These are phyloP conservation scores for Leguminivora glycinivorella DNA, from an alignment of 1,140 invertebrate species.

Conservation along the genomic window DNA sequence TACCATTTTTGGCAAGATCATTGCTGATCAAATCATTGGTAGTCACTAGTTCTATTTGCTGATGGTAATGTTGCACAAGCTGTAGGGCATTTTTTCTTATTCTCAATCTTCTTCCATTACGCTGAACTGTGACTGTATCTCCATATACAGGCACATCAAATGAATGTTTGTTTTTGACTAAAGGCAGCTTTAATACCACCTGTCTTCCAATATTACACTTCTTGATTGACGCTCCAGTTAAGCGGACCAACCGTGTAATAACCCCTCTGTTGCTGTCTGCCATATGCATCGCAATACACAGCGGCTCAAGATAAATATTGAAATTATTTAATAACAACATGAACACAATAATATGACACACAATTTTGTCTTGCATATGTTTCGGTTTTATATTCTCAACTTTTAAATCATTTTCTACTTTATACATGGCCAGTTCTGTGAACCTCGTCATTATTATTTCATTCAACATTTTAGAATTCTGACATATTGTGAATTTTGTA, in stretches of 20 bases:
- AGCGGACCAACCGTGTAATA: conserved; percentile 34
- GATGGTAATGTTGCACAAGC: too few species aligned
- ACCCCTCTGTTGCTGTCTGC: not conserved
- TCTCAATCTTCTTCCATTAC: conserved; percentile 47
- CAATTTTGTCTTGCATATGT: conserved; percentile 47
- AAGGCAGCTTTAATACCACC: conserved; percentile 57
- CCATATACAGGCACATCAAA: not conserved
- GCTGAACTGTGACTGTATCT: conserved; percentile 45
- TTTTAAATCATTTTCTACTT: not conserved
- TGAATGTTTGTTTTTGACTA: conserved; percentile 41
- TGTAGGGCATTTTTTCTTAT: too few species aligned
- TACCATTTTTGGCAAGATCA: not conserved
- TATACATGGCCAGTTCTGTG: conserved; percentile 11
- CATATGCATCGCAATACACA: conserved; percentile 41
- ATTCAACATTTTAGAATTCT: conserved; percentile 53
- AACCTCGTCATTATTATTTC: conserved; percentile 55
- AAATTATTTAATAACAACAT: conserved; percentile 60
- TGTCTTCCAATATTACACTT: conserved; percentile 47
- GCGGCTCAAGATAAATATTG: conserved; percentile 52
- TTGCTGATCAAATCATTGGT: too few species aligned
- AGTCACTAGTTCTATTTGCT: too few species aligned
- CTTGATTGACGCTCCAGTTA: conserved; percentile 53
- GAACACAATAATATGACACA: conserved; percentile 63
- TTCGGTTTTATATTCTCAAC: not conserved
- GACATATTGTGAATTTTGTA: conserved; percentile 51